These are phyloP conservation scores for Trigoniulus corallinus DNA, from an alignment of 1,140 invertebrate species.

Conservation along the genomic window DNA sequence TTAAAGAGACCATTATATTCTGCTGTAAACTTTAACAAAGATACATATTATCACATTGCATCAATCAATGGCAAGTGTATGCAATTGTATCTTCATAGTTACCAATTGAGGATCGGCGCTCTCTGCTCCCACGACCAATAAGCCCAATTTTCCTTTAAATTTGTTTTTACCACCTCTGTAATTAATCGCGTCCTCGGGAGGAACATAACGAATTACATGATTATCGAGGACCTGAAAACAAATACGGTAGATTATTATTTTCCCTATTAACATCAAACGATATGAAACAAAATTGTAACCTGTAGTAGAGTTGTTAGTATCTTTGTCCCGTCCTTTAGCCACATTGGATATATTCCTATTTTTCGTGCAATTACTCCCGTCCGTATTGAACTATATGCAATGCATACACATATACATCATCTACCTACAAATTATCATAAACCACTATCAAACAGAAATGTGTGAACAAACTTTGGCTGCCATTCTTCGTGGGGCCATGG, in stretches of 20 bases:
- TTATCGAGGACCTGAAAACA: slow-evolving; percentile 69
- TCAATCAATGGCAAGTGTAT: not conserved
- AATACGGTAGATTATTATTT: not conserved
- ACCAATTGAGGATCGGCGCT: slow-evolving; percentile 59
- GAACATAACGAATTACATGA: slow-evolving; percentile 82
- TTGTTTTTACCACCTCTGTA: slow-evolving; percentile 26
- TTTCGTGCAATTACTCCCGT: slow-evolving; percentile 80
- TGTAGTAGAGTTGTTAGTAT: slow-evolving; percentile 67
- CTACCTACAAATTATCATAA: not conserved
- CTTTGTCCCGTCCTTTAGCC: slow-evolving; percentile 68
- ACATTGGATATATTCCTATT: slow-evolving; percentile 83
- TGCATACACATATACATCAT: not conserved
- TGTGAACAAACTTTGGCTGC: slow-evolving; percentile 27
- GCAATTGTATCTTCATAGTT: too few species aligned
- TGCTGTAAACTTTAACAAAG: slow-evolving; percentile 49
- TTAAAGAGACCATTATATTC: slow-evolving; percentile 77
- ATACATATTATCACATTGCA: slow-evolving; percentile 8
- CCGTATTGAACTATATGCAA: slow-evolving; percentile 34
- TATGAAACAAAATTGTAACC: slow-evolving; percentile 31
- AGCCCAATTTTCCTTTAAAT: slow-evolving; percentile 36
- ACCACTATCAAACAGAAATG: not conserved
- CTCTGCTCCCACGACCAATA: slow-evolving; percentile 75
- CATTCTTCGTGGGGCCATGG: slow-evolving; percentile 38
- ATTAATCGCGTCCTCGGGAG: slow-evolving; percentile 53
- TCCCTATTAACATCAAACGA: slow-evolving; percentile 6